Conservation (phyloP, 2,888 invertebrate genomes). For the Orthonychiurus folsomi region DNA sequence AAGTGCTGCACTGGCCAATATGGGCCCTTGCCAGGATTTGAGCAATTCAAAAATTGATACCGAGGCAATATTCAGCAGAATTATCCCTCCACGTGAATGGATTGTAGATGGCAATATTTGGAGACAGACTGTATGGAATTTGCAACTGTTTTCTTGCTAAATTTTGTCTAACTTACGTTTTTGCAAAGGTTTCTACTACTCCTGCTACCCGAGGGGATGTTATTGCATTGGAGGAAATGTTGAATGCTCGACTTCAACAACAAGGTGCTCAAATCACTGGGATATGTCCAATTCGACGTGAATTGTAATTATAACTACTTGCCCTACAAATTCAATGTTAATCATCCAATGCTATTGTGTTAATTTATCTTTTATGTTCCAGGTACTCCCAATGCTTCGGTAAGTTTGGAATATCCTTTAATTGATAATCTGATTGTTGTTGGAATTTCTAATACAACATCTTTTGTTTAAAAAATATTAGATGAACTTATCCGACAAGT, state of each 20-base stretch:
- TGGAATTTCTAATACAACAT: not conserved
- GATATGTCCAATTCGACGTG: not conserved
- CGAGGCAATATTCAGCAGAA: not conserved
- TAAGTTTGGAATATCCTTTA: not conserved
- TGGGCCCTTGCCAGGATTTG: too few relatives aligned
- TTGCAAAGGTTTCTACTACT: conserved; percentile 5
- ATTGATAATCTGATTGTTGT: not conserved
- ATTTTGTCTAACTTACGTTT: not conserved
- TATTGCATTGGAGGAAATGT: not conserved
- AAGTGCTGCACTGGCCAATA: too few relatives aligned
- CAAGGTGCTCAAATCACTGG: not conserved
- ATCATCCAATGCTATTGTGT: too few relatives aligned
- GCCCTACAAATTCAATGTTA: too few relatives aligned
- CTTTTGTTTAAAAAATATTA: not conserved
- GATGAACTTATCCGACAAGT: not conserved
- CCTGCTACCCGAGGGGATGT: conserved; percentile 7
- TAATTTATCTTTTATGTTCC: too few relatives aligned
- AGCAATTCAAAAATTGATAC: too few relatives aligned
- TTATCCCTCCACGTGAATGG: conserved; percentile 3
- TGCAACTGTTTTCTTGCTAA: not conserved
- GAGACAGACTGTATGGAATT: not conserved
- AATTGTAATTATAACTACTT: too few relatives aligned
- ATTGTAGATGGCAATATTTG: conserved; percentile 4
- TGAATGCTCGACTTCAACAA: not conserved
- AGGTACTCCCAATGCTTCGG: not conserved